Conservation (phyloP, 1,140 invertebrate genomes). For the Camponotus pennsylvanicus region DNA sequence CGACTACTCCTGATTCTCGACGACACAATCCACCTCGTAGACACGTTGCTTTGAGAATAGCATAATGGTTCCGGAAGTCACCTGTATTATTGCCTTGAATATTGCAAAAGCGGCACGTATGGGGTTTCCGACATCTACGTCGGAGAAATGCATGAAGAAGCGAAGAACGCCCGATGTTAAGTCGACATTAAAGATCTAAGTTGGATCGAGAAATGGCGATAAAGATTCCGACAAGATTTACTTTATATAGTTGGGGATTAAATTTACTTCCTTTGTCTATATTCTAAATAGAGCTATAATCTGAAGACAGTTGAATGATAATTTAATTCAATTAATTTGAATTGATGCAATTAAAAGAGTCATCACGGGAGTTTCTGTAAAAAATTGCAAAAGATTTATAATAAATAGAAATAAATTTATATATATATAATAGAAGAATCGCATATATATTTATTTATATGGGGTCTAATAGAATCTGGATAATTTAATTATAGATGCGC, state of each 20-base stretch:
- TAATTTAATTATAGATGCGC: neutral
- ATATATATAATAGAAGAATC: no score
- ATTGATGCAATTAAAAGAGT: neutral
- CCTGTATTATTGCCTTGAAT: constrained; percentile 40
- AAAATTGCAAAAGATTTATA: neutral
- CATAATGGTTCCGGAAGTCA: constrained; percentile 38
- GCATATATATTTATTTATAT: no score
- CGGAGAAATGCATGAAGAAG: neutral
- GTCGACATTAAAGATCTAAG: constrained; percentile 20
- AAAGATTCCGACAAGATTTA: neutral
- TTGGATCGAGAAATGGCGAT: neutral
- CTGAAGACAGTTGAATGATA: neutral
- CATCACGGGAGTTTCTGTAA: neutral
- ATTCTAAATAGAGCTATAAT: neutral
- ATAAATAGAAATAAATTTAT: neutral
- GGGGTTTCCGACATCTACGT: neutral
- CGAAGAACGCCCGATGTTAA: constrained; percentile 13
- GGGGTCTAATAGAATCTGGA: neutral
- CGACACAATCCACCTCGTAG: constrained; percentile 19
- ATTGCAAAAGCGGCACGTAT: neutral
- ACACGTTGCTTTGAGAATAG: constrained; percentile 29
- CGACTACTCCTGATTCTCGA: constrained; percentile 18
- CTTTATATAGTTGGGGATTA: neutral
- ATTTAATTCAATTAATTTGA: neutral
- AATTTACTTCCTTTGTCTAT: neutral